Percentiles rank a stretch among this genome's conserved stretches.
Evolutionary conservation across 2,888 invertebrate genomes (phyloP).

Genomic region (Synergus gifuensis): DNA sequence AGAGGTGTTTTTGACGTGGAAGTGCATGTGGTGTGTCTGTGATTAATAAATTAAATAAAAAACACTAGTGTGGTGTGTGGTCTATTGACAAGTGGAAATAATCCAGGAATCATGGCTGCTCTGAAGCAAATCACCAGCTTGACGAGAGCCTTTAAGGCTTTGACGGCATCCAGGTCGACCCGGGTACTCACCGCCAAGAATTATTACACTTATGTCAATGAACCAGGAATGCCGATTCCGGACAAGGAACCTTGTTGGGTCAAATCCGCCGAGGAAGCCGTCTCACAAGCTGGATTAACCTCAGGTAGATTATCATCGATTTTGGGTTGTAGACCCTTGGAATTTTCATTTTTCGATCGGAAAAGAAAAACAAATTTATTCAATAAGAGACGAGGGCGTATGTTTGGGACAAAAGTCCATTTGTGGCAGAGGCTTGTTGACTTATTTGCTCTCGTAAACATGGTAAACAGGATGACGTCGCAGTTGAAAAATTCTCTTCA

Average conservation of each 20-base stretch:
- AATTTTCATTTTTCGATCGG: constrained; percentile 19
- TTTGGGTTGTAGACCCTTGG: neutral
- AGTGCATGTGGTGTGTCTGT: neutral
- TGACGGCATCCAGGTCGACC: constrained; percentile 61
- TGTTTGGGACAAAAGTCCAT: neutral
- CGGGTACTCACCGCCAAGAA: constrained; percentile 76
- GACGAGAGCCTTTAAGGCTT: constrained; percentile 62
- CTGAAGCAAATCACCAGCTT: constrained; percentile 67
- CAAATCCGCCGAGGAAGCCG: constrained; percentile 86
- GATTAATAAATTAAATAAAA: neutral
- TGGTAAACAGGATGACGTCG: neutral
- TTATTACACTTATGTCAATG: constrained; percentile 89
- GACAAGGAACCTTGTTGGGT: constrained; percentile 86
- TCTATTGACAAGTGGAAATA: constrained; percentile 48
- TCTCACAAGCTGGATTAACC: constrained; percentile 83
- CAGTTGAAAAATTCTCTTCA: neutral
- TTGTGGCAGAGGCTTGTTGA: neutral
- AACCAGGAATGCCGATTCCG: constrained; percentile 88
- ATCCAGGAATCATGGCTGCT: constrained; percentile 64
- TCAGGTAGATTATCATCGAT: constrained; percentile 82
- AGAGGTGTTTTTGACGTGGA: neutral
- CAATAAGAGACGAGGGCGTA: neutral
- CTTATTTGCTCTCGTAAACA: neutral
- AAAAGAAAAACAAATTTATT: neutral
- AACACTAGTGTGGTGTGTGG: neutral